Percentiles rank a stretch among this genome's conserved stretches.
Evolutionary conservation across 2,113 vertebrate species (phyloP).

Genomic region (Chlorodrepanis virens): DNA sequence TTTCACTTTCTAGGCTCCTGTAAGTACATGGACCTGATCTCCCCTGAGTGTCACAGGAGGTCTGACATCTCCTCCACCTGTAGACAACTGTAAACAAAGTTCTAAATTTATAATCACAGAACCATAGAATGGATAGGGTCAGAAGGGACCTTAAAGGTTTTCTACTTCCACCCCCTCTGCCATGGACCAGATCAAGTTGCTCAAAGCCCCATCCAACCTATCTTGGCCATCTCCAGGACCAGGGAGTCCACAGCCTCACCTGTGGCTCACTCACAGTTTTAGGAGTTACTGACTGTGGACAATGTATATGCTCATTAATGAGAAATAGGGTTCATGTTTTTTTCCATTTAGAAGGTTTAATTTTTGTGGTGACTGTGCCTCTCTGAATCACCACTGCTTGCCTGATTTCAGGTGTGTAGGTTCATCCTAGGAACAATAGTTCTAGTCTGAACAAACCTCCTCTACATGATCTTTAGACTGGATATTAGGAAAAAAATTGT

Average conservation of each 20-base stretch:
- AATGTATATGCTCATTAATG: background rate
- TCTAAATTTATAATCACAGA: background rate
- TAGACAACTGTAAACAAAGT: background rate
- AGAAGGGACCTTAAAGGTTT: background rate
- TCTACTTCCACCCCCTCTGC: rapidly evolving
- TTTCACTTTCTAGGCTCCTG: background rate
- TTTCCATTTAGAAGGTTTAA: background rate
- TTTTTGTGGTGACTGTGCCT: background rate
- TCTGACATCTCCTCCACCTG: background rate
- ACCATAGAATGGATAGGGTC: background rate
- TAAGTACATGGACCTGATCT: background rate
- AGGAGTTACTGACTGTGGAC: no score
- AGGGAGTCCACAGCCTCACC: background rate
- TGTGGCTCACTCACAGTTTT: background rate
- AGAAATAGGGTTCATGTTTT: rapidly evolving
- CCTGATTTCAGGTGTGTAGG: background rate
- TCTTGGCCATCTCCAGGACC: background rate
- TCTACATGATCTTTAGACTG: background rate
- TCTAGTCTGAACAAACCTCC: background rate
- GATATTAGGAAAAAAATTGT: no score
- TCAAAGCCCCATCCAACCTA: background rate
- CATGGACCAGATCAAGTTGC: no score
- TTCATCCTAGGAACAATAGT: background rate
- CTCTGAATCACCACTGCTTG: background rate
- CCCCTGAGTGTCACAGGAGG: background rate